Percentiles rank a stretch among this genome's conserved stretches.
Evolutionary conservation across 2,113 vertebrate species (phyloP).

Genomic region (Varanus salvator): DNA sequence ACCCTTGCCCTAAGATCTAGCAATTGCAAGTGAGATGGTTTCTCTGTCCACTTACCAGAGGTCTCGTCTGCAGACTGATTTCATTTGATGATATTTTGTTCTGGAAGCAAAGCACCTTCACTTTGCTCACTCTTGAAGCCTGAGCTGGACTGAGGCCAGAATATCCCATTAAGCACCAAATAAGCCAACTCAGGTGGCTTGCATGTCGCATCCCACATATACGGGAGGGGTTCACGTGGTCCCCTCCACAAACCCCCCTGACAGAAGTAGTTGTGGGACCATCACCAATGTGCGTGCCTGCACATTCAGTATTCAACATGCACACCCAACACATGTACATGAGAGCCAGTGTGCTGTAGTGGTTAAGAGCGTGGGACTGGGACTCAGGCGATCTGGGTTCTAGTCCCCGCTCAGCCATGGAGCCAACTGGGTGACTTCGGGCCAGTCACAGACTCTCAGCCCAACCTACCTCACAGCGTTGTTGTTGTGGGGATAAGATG

Average conservation of each 20-base stretch:
- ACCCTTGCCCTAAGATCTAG: background rate
- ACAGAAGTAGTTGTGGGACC: too few relatives aligned
- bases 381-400: too few relatives aligned
- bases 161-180: background rate
- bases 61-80: background rate
- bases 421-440: too few relatives aligned
- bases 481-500: too few relatives aligned
- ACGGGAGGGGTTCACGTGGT: background rate
- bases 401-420: too few relatives aligned
- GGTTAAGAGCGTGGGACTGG: too few relatives aligned
- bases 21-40: background rate
- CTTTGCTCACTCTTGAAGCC: too few relatives aligned
- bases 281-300: too few relatives aligned
- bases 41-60: background rate
- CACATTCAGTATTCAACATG: too few relatives aligned
- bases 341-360: too few relatives aligned
- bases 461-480: too few relatives aligned
- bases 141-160: background rate
- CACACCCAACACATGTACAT: background rate
- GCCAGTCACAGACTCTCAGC: too few relatives aligned
- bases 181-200: background rate
- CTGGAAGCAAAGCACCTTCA: background rate
- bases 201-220: background rate
- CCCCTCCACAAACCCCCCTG: background rate
- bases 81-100: background rate